Base-by-base conservation (phyloP, 1,140 invertebrate species). In the Lordiphosa stackelbergi region DNA sequence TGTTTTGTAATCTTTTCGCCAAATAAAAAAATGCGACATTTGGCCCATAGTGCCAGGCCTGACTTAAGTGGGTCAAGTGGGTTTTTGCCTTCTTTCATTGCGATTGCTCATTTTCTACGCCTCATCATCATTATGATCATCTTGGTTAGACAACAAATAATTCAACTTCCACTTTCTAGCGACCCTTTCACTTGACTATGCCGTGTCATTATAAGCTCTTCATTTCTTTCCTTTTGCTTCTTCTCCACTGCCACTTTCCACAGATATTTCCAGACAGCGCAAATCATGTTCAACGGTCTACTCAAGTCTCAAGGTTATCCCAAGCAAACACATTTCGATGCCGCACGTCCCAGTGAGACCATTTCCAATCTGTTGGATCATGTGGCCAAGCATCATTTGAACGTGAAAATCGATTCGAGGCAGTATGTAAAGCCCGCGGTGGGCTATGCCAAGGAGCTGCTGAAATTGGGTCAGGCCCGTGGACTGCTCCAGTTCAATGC, bases 361-460 rank as follows among this genome's bases (percentile, higher is more conserved):
- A 89, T 91, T 65, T 92, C 88, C 36, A 90, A 90, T 70, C 87
- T 95, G 3, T 84, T 91, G 4, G 94, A 95, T 83, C 90, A 92
- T 38, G 89, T 92, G 1, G 90, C 92, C 1, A 93, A 92, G 62
- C 90, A 91, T 55, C 93, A 94, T 72, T 83, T 95, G 35, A 91
- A 92, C 48, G 90, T 93, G 62, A 92, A 93, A 56, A 90, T 94
- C 1, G 91, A 94, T 73, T 92, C 93, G 2, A 90, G 90, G 4
- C 90, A 90, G 34, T 95, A 95, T 73, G 92, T 95, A 0, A 92
- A 91, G 77, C 94, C 94, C 0, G 93, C 92, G 1, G 89, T 95
- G 0, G 89, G 90, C 13, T 95, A 95, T 65, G 70, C 92, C 9
- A 91, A 91, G 88, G 92, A 94, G 85, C 87, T 93, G 4, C 85